phyloP scores from a whole-genome alignment of 2,113 vertebrate species.

The Crotalus tigris region DNA sequence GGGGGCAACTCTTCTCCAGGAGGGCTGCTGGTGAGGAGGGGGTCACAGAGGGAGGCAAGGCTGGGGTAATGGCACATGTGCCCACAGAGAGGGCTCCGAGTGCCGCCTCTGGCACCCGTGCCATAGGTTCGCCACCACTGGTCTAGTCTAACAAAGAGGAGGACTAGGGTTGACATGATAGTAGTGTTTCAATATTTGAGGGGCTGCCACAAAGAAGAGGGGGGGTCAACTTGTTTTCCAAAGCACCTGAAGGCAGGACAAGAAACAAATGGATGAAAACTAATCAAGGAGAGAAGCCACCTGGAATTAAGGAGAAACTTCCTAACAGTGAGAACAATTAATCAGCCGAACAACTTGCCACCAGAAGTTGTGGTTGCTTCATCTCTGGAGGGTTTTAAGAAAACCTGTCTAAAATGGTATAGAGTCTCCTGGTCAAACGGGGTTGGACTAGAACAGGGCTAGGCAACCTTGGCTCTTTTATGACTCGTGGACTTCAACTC shows the following conservation, averaged over 20 bases:
- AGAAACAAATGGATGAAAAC: background rate
- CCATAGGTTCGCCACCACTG: no score
- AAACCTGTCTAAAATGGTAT: background rate
- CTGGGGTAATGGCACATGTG: no score
- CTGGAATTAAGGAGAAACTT: background rate
- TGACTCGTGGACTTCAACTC: no score
- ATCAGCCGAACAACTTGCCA: background rate
- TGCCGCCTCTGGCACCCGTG: no score
- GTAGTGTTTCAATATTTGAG: background rate
- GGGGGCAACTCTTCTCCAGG: no score
- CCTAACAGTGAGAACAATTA: background rate
- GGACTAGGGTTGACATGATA: background rate
- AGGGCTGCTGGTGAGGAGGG: no score
- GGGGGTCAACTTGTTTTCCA: background rate
- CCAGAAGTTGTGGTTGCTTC: background rate
- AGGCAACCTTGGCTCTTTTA: no score
- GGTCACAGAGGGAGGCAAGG: no score
- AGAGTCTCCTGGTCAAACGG: background rate
- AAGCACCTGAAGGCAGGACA: background rate
- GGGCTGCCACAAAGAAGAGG: background rate
- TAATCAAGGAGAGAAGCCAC: background rate
- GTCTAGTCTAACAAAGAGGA: background rate
- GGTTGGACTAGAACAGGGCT: background rate
- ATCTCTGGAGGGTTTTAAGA: background rate
- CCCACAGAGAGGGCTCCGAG: no score